Percentiles rank a stretch among this genome's conserved stretches.
phyloP scores from a whole-genome alignment of 2,888 invertebrate species.

The Leptothorax acervorum region DNA sequence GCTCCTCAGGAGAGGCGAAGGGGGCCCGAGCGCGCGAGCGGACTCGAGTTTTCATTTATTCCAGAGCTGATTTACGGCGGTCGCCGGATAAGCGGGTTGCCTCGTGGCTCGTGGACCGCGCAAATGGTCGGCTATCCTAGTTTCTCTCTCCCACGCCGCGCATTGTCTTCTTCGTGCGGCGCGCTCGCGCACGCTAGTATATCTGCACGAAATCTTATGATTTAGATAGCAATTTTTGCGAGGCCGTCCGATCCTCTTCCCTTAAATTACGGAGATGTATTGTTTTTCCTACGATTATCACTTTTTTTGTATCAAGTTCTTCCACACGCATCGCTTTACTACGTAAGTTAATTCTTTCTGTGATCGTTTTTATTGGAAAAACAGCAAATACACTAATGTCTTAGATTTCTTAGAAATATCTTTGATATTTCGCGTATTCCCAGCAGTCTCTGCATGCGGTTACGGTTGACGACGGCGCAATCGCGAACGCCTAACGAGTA shows the following conservation, averaged over 20 bases:
- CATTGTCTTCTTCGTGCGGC: constrained; percentile 46
- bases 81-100: constrained; percentile 71
- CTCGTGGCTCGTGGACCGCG: constrained; percentile 65
- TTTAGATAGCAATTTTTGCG: constrained; percentile 52
- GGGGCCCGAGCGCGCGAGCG: background rate
- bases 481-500: background rate
- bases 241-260: background rate
- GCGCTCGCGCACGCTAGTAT: constrained; percentile 20
- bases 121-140: constrained; percentile 46
- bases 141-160: constrained; percentile 56
- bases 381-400: background rate
- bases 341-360: background rate
- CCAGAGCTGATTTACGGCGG: constrained; percentile 70
- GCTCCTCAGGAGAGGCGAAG: constrained; percentile 35
- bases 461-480: background rate
- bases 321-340: background rate
- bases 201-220: constrained; percentile 50
- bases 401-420: background rate
- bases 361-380: background rate
- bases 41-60: constrained; percentile 67
- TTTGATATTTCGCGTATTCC: background rate
- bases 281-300: constrained; percentile 23
- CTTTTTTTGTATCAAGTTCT: background rate
- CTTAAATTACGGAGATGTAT: constrained; percentile 16
- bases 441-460: background rate